Percentiles rank a stretch among this genome's conserved stretches.
Evolutionary conservation across 2,113 vertebrate genomes (phyloP).

Genomic region (Lethenteron camtschaticum): DNA sequence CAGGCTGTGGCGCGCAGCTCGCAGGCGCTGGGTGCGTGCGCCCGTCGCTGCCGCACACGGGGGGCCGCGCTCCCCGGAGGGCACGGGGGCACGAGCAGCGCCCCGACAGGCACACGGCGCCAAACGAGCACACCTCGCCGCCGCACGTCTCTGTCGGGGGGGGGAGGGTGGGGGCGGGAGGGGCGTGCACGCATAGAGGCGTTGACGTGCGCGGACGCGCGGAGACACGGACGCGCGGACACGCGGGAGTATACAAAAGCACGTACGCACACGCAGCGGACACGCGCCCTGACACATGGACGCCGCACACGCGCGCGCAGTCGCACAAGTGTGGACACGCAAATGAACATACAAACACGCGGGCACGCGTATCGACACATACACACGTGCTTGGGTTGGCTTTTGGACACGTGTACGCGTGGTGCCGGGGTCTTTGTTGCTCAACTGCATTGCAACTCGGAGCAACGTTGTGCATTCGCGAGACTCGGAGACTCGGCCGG

Average conservation of each 20-base stretch:
- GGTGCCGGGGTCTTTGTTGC: background rate
- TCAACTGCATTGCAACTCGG: no score
- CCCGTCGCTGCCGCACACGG: conserved; percentile 48
- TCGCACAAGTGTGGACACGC: background rate
- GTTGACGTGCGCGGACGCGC: background rate
- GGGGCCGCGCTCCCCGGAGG: conserved; percentile 21
- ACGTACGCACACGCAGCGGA: background rate
- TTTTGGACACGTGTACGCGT: background rate
- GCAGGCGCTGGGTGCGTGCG: conserved; percentile 46
- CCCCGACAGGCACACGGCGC: conserved; percentile 36
- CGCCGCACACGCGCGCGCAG: background rate
- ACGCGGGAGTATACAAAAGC: background rate
- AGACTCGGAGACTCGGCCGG: no score
- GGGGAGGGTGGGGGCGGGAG: no score
- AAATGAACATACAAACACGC: background rate
- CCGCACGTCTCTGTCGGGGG: conserved; percentile 49
- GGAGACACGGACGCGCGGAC: background rate
- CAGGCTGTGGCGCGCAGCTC: conserved; percentile 45
- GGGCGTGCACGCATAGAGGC: no score
- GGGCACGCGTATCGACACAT: background rate
- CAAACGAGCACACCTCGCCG: conserved; percentile 41
- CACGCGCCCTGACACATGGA: background rate
- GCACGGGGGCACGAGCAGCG: conserved; percentile 44
- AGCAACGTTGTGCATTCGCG: no score
- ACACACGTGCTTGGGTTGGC: background rate